A percentile compares a stretch with the other conserved stretches of the same genome.
These are phyloP conservation scores for Plemyria rubiginata DNA, from an alignment of 2,888 invertebrate species.

Conservation along the genomic window DNA sequence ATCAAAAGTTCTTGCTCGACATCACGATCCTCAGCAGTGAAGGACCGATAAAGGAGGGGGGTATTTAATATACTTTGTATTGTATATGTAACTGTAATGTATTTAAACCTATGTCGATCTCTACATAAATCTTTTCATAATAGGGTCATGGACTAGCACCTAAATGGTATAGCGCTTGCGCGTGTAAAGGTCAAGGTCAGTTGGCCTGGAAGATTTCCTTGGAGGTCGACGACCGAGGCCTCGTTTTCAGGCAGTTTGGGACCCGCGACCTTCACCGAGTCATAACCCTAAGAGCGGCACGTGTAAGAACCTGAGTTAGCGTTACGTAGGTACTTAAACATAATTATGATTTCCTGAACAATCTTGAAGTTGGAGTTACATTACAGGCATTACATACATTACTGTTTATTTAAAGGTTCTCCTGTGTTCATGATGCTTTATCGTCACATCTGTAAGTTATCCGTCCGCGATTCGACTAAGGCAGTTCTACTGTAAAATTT, in stretches of 20 bases:
- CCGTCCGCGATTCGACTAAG: no score
- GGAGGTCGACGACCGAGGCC: constrained; percentile 73
- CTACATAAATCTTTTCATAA: constrained; percentile 61
- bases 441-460: no score
- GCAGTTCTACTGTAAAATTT: no score
- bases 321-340: constrained; percentile 37
- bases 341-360: constrained; percentile 39
- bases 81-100: no score
- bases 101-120: no score
- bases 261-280: constrained; percentile 75
- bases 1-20: no score
- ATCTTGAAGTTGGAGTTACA: constrained; percentile 18
- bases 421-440: no score
- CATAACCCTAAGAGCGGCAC: constrained; percentile 68
- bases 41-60: no score
- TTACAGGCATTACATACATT: no score
- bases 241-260: constrained; percentile 76
- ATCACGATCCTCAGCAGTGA: no score
- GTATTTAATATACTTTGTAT: no score
- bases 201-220: constrained; percentile 81
- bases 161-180: constrained; percentile 76
- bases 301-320: constrained; percentile 70
- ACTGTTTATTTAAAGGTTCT: no score
- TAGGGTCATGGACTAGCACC: constrained; percentile 76
- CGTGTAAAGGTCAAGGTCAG: constrained; percentile 81